phyloP scores from a whole-genome alignment of 2,797 vertebrate genomes.

The Pipistrellus nathusii region DNA sequence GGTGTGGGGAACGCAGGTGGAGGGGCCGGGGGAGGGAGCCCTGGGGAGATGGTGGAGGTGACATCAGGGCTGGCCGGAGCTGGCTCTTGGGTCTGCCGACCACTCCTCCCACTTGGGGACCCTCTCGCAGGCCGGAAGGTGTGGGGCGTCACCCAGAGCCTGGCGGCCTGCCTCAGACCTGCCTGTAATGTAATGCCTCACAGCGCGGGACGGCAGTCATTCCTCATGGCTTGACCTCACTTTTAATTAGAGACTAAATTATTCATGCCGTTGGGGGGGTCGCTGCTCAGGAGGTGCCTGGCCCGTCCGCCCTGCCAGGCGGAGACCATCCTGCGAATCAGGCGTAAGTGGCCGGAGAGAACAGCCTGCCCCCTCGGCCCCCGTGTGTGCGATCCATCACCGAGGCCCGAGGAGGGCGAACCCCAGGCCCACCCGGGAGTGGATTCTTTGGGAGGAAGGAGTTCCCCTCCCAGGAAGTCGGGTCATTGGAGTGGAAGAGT shows the following conservation, averaged over 20 bases:
- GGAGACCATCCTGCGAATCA: conserved; percentile 86
- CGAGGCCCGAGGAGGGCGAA: too few relatives aligned
- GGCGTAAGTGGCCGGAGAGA: conserved; percentile 86
- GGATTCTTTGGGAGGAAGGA: too few relatives aligned
- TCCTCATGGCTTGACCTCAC: conserved; percentile 92
- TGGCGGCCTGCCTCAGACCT: conserved; percentile 81
- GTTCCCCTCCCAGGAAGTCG: neutral
- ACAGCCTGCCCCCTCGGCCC: conserved; percentile 85
- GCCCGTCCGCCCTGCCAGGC: conserved; percentile 83
- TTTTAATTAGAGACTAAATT: conserved; percentile 94
- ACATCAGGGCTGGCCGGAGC: neutral
- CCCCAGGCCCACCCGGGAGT: neutral
- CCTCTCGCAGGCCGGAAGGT: conserved; percentile 43
- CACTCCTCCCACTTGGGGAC: rapidly evolving
- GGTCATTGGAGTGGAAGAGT: neutral
- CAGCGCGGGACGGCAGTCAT: conserved; percentile 86
- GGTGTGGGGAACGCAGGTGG: rapidly evolving
- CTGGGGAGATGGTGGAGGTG: neutral
- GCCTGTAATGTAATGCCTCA: conserved; percentile 85
- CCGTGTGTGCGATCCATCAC: neutral
- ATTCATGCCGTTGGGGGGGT: conserved; percentile 91
- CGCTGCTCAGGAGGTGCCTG: conserved; percentile 82
- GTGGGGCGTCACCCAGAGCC: conserved; percentile 73
- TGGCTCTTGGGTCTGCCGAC: too few relatives aligned
- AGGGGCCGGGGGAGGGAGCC: neutral